These are phyloP conservation scores for Ornithoptera priamus DNA, from an alignment of 2,888 invertebrate genomes.

Conservation along the genomic window DNA sequence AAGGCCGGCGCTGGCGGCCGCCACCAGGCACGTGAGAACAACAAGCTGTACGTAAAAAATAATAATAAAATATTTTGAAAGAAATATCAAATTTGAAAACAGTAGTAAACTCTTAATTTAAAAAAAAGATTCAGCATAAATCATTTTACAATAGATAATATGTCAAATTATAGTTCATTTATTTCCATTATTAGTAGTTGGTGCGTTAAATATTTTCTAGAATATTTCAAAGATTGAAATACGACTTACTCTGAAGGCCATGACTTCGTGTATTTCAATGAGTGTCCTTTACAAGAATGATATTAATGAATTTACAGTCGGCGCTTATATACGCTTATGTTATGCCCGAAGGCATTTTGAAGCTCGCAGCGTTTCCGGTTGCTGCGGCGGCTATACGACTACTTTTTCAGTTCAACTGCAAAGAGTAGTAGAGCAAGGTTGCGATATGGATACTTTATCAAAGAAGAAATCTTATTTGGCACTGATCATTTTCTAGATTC, in stretches of 20 bases:
- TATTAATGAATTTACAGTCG: neutral
- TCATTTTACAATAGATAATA: no score
- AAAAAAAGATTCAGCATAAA: no score
- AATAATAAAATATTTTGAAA: conserved; percentile 44
- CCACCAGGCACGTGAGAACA: conserved; percentile 51
- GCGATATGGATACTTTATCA: neutral
- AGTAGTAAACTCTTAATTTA: no score
- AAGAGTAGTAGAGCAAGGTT: conserved; percentile 9
- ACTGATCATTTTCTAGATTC: neutral
- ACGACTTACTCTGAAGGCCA: conserved; percentile 21
- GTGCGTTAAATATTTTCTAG: no score
- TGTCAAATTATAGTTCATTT: no score
- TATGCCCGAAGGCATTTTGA: conserved; percentile 5
- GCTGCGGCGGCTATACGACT: neutral
- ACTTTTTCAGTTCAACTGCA: conserved; percentile 2
- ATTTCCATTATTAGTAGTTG: no score
- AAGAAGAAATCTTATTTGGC: conserved; percentile 2
- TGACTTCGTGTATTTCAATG: conserved; percentile 11
- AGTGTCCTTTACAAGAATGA: neutral
- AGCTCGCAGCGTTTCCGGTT: conserved; percentile 3
- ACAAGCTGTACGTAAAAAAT: conserved; percentile 45
- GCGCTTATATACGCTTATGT: neutral
- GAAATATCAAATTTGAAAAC: no score
- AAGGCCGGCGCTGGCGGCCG: conserved; percentile 52
- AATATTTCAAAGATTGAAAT: neutral